These are phyloP conservation scores for Encarsia formosa DNA, from an alignment of 2,888 invertebrate genomes.

Conservation along the genomic window DNA sequence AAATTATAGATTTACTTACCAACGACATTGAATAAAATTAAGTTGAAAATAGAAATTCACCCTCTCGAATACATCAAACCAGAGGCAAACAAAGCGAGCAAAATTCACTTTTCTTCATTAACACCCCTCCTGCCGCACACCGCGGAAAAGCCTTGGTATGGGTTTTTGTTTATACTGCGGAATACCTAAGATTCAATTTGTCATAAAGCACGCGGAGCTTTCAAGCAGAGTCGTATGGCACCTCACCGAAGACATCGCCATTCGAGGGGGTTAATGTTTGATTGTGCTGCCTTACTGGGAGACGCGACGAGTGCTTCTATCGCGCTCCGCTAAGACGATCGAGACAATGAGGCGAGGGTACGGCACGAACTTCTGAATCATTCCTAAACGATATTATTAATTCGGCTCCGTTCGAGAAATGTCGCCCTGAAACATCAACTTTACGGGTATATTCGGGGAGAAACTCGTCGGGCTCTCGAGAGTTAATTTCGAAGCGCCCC, in stretches of 20 bases:
- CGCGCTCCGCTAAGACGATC: slow-evolving; percentile 6
- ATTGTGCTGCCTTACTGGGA: slow-evolving; percentile 35
- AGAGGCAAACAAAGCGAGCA: too few species aligned
- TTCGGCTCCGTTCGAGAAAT: slow-evolving; percentile 17
- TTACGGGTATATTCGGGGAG: too few species aligned
- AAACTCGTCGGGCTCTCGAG: too few species aligned
- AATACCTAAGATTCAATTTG: slow-evolving; percentile 7
- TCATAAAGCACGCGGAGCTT: slow-evolving; percentile 13
- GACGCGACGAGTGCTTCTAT: slow-evolving; percentile 30
- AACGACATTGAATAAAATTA: too few species aligned
- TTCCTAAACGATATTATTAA: slow-evolving; percentile 33
- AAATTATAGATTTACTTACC: too few species aligned
- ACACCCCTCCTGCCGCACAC: not conserved
- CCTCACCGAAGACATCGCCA: not conserved
- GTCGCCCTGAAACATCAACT: too few species aligned
- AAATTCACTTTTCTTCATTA: not conserved
- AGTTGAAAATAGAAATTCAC: too few species aligned
- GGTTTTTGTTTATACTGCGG: slow-evolving; percentile 8
- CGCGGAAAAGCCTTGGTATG: too few species aligned
- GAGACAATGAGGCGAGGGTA: slow-evolving; percentile 29
- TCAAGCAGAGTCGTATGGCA: not conserved
- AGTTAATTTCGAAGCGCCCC: too few species aligned
- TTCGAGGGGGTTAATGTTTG: slow-evolving; percentile 35
- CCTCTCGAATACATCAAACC: too few species aligned
- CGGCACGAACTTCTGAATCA: slow-evolving; percentile 26